Evolutionary conservation across 2,797 vertebrate genomes (phyloP).

Genomic region (Artibeus lituratus): DNA sequence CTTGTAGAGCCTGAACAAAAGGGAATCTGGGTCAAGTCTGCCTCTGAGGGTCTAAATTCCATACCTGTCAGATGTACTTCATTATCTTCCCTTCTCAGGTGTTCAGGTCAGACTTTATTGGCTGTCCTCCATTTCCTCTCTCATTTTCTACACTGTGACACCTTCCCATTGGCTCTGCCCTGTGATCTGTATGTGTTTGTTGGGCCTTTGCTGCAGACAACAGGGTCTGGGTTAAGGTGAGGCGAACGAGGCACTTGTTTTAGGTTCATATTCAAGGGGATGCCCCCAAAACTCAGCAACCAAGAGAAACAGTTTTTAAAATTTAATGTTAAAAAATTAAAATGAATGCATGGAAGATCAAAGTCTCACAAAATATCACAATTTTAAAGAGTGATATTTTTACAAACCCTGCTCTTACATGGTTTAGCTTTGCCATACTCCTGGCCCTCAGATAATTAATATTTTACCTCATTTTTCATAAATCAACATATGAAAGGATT

Average conservation of each 20-base stretch:
- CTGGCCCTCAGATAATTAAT: neutral
- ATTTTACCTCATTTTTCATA: neutral
- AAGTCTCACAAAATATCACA: neutral
- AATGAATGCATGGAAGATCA: neutral
- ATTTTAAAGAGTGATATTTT: neutral
- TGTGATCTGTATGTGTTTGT: neutral
- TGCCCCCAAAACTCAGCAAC: neutral
- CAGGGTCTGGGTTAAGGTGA: neutral
- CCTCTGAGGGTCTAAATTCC: neutral
- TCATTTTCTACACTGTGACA: neutral
- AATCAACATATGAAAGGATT: neutral
- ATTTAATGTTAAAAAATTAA: neutral
- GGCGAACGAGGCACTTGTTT: neutral
- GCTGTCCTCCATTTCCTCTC: neutral
- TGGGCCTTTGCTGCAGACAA: neutral
- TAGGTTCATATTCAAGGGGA: neutral
- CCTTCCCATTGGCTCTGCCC: neutral
- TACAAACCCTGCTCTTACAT: neutral
- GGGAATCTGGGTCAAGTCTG: neutral
- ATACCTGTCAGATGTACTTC: neutral
- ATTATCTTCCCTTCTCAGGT: neutral
- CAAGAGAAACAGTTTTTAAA: neutral
- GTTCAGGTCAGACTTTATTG: neutral
- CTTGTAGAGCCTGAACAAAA: neutral
- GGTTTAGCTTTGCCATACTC: neutral